Evolutionary conservation across 2,797 vertebrate genomes (phyloP).

Genomic region (Coendou prehensilis): DNA sequence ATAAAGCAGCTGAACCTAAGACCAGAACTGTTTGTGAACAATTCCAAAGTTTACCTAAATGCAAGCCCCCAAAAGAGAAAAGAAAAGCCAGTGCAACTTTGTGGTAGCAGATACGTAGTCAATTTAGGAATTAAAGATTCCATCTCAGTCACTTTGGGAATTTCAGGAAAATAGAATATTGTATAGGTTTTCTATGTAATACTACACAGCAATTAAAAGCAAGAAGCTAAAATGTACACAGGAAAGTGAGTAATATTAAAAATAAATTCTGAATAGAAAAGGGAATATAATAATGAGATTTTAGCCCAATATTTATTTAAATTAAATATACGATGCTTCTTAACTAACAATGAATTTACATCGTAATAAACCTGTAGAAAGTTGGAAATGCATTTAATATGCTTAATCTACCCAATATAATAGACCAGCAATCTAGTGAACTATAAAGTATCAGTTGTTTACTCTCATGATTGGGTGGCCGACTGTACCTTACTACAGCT

Average conservation of each 20-base stretch:
- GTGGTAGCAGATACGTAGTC: not conserved
- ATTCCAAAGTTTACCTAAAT: no score
- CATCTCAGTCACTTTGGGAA: not conserved
- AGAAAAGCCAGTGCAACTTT: not conserved
- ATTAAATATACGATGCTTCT: not conserved
- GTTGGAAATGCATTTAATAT: not conserved
- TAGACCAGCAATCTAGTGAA: not conserved
- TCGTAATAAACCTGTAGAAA: not conserved
- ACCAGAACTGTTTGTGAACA: not conserved
- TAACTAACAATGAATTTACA: not conserved
- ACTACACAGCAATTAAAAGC: not conserved
- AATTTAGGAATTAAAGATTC: not conserved
- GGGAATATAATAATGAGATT: not conserved
- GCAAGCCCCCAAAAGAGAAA: not conserved
- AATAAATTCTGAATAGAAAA: not conserved
- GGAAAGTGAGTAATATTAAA: not conserved
- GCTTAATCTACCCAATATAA: not conserved
- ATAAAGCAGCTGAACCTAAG: not conserved
- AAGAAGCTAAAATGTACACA: not conserved
- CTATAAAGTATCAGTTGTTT: not conserved
- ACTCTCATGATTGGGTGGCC: not conserved
- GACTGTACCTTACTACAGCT: no score
- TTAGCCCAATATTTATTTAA: not conserved
- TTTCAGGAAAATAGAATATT: not conserved
- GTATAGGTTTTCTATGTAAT: not conserved